These are phyloP conservation scores for Odocoileus virginianus DNA, from an alignment of 2,113 vertebrate genomes.

Conservation along the genomic window DNA sequence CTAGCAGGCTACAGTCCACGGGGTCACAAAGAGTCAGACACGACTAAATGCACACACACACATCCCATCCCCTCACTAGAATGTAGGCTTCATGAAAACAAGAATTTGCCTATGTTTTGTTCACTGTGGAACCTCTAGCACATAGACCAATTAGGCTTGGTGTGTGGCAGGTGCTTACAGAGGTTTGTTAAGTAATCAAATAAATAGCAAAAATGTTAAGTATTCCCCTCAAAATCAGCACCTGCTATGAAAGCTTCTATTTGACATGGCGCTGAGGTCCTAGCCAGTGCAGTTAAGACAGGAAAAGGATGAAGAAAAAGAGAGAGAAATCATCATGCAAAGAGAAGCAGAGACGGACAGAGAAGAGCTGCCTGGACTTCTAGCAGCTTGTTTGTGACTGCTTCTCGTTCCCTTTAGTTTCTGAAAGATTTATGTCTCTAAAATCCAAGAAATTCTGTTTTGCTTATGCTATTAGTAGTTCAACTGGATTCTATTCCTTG, in stretches of 20 bases:
- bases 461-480: not conserved
- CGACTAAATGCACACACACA: not conserved
- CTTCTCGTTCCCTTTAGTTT: not conserved
- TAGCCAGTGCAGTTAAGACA: not conserved
- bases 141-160: not conserved
- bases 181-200: not conserved
- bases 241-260: not conserved
- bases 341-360: not conserved
- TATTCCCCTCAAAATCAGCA: not conserved
- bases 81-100: not conserved
- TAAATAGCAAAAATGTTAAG: not conserved
- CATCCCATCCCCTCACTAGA: not conserved
- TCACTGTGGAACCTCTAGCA: not conserved
- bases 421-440: not conserved
- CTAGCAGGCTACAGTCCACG: not conserved
- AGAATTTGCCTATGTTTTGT: not conserved
- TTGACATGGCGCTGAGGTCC: not conserved
- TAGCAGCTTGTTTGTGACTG: not conserved
- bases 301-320: not conserved
- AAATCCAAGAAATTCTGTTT: not conserved
- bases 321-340: not conserved
- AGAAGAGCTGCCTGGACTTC: not conserved
- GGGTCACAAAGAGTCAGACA: not conserved
- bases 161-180: not conserved
- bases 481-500: not conserved